Evolutionary conservation across 2,888 invertebrate species (phyloP).

Genomic region (Hanleya hanleyi): DNA sequence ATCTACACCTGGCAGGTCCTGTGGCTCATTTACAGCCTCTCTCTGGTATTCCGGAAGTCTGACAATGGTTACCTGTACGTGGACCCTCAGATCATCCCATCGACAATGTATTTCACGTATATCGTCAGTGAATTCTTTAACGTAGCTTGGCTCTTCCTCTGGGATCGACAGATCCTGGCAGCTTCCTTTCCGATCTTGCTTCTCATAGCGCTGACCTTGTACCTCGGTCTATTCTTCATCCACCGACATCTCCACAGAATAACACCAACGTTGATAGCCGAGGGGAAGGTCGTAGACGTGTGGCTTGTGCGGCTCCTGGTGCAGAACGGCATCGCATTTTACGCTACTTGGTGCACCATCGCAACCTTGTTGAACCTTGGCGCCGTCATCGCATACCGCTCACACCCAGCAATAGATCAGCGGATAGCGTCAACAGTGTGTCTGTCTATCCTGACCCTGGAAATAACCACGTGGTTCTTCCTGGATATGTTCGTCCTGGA

Average conservation of each 20-base stretch:
- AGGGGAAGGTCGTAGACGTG: constrained; percentile 40
- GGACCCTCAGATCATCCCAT: constrained; percentile 49
- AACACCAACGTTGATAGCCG: constrained; percentile 37
- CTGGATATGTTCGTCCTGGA: constrained; percentile 62
- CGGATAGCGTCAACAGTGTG: constrained; percentile 50
- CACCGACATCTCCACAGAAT: constrained; percentile 49
- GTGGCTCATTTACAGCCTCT: constrained; percentile 57
- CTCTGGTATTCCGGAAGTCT: constrained; percentile 50
- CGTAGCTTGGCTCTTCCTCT: constrained; percentile 63
- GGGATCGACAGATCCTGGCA: constrained; percentile 55
- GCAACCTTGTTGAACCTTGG: constrained; percentile 65
- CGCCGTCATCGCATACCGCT: constrained; percentile 53
- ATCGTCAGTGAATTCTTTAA: constrained; percentile 54
- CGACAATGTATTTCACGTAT: constrained; percentile 50
- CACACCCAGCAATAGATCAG: constrained; percentile 32
- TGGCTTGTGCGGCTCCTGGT: constrained; percentile 64
- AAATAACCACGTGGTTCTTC: constrained; percentile 55
- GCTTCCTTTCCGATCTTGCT: constrained; percentile 45
- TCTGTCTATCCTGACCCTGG: constrained; percentile 51
- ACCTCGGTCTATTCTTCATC: constrained; percentile 52
- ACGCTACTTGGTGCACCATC: constrained; percentile 64
- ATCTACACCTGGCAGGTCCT: constrained; percentile 61
- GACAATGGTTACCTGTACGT: constrained; percentile 50
- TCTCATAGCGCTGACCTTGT: constrained; percentile 48
- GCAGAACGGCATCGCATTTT: constrained; percentile 67